phyloP scores from a whole-genome alignment of 2,113 vertebrate species.

The Antechinus flavipes region DNA sequence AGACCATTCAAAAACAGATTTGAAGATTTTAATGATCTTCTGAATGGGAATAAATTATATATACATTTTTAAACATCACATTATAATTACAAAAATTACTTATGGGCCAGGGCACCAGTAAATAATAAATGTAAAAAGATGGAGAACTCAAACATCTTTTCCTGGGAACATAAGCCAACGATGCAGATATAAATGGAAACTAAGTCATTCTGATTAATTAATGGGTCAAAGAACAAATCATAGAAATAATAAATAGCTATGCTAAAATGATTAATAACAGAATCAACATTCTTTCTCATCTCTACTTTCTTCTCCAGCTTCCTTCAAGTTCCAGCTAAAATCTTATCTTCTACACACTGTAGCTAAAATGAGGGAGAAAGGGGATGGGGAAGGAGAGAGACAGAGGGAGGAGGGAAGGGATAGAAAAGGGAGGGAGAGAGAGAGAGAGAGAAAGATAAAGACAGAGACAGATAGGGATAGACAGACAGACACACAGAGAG shows the following conservation, averaged over 20 bases:
- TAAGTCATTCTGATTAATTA: not conserved
- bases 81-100: conserved; percentile 1
- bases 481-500: not conserved
- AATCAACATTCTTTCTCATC: not conserved
- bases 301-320: not conserved
- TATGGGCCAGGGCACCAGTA: not conserved
- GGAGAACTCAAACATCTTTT: not conserved
- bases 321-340: not conserved
- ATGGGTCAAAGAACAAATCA: not conserved
- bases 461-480: not conserved
- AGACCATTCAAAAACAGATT: not conserved
- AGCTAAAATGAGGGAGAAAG: not conserved
- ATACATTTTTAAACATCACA: not conserved
- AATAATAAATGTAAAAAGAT: not conserved
- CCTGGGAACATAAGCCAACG: not conserved
- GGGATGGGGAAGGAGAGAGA: no score
- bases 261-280: not conserved
- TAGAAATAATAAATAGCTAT: not conserved
- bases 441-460: not conserved
- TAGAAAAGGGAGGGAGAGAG: not conserved
- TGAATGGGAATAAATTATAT: not conserved
- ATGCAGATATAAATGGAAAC: not conserved
- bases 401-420: no score
- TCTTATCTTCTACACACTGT: not conserved
- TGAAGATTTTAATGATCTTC: not conserved